Evolutionary conservation across 2,797 vertebrate species (phyloP), one percentile per base, ranked within the genome.

Genomic region (Notolepis coatsorum): DNA sequence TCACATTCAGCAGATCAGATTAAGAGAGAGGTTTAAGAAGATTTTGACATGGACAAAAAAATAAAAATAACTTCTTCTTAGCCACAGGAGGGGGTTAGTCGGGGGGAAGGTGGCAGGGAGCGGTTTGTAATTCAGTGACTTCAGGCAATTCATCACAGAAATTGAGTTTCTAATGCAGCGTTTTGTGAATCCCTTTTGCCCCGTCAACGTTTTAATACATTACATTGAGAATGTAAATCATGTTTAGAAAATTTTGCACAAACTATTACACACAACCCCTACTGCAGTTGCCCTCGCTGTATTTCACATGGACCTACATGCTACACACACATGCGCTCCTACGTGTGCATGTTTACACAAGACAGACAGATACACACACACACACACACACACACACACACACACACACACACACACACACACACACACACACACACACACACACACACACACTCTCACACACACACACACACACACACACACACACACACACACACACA

Each of bases 141-240:
- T 93, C 93, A 93, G 96, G 96, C 97, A 96, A 98, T 98, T 98
- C 96, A 99, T 99, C 97, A 98, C 96, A 96, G 95, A 98, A 98
- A 98, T 98, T 95, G 96, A 96, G 96, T 98, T 99, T 98, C 96
- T 96, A 96, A 96, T 96, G 95, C 96, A 95, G 97, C 95, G 96
- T 97, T 95, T 95, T 96, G 95, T 96, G 96, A 97, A 97, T 97
- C 95, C 96, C 94, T 96, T 98, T 96, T 96, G 96, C 96, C 96
- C 96, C 95, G 96, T 98, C 96, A 97, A 98, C 96, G 95, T 96
- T 97, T 97, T 98, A 98, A 99, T 97, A 98, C 96, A 96, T 97
- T 96, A 95, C 94, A 97, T 96, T 96, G 95, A 96, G 96, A 96
- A 98, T 98, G 96, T 98, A 98, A 98, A 98, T 98, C 96, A 92